A percentile compares a stretch with the other conserved stretches of the same genome.
phyloP scores from a whole-genome alignment of 2,113 vertebrate genomes.

The Anguilla rostrata region DNA sequence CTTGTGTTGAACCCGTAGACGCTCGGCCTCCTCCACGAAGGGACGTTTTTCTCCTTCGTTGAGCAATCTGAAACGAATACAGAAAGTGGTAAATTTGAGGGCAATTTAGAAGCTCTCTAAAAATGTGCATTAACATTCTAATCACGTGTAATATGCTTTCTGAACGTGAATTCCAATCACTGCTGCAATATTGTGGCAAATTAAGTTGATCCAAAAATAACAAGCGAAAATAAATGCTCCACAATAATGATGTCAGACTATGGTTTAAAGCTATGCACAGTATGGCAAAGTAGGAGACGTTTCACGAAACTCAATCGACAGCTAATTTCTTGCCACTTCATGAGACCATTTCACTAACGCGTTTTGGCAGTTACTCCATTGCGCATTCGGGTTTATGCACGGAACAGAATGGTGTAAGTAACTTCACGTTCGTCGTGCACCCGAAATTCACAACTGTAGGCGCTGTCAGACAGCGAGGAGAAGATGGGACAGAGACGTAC shows the following conservation, averaged over 20 bases:
- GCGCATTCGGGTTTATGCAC: neutral
- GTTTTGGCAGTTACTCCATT: neutral
- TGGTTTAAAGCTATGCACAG: neutral
- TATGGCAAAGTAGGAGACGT: neutral
- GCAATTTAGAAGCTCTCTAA: neutral
- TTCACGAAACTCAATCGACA: neutral
- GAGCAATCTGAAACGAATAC: conserved; percentile 72
- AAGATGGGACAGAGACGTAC: conserved; percentile 59
- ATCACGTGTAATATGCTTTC: neutral
- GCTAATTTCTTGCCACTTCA: neutral
- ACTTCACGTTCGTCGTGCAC: neutral
- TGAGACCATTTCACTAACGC: neutral
- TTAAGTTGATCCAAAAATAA: too few species aligned
- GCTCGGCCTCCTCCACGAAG: conserved; percentile 94
- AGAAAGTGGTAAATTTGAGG: neutral
- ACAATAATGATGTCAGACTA: neutral
- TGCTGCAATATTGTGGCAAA: too few species aligned
- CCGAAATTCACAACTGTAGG: neutral
- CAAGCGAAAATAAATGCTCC: neutral
- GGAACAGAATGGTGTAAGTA: neutral
- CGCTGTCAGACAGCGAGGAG: neutral
- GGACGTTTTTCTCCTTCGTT: conserved; percentile 94
- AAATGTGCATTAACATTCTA: neutral
- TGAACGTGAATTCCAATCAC: neutral
- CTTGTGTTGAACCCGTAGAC: conserved; percentile 95